A percentile compares a stretch with the other conserved stretches of the same genome.
These are phyloP conservation scores for Danaus plexippus DNA, from an alignment of 1,140 invertebrate genomes.

Conservation along the genomic window DNA sequence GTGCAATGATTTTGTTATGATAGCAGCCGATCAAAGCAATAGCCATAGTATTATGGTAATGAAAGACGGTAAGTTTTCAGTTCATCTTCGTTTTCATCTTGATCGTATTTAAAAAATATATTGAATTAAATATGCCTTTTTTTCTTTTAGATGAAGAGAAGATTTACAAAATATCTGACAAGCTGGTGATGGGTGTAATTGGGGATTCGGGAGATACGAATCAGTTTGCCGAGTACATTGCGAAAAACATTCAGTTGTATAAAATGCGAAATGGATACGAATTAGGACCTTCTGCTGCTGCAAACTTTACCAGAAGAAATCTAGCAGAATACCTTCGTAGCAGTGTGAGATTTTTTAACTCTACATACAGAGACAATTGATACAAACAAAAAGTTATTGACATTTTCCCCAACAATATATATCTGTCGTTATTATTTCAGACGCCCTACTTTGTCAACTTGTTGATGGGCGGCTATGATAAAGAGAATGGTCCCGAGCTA, in stretches of 20 bases:
- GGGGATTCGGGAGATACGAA: slow-evolving; percentile 96
- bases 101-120: slow-evolving; percentile 9
- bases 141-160: slow-evolving; percentile 92
- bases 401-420: no score
- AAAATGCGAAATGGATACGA: slow-evolving; percentile 99
- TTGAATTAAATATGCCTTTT: no score
- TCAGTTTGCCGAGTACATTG: slow-evolving; percentile 98
- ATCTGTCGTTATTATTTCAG: slow-evolving; percentile 61
- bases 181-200: slow-evolving; percentile 91
- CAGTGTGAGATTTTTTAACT: slow-evolving; percentile 70
- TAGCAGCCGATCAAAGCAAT: slow-evolving; percentile 92
- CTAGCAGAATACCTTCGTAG: slow-evolving; percentile 94
- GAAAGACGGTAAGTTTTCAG: slow-evolving; percentile 85
- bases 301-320: slow-evolving; percentile 93
- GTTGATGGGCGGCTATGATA: slow-evolving; percentile 91
- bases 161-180: slow-evolving; percentile 91
- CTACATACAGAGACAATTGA: slow-evolving; percentile 1
- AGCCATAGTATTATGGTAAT: slow-evolving; percentile 93
- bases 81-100: slow-evolving; percentile 10
- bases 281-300: slow-evolving; percentile 91
- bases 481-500: slow-evolving; percentile 83
- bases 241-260: slow-evolving; percentile 98
- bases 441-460: slow-evolving; percentile 91
- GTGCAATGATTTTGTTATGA: slow-evolving; percentile 93
- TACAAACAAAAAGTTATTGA: slow-evolving; percentile 2